Evolutionary conservation across 1,140 invertebrate genomes (phyloP).

Genomic region (Bombyx mandarina): DNA sequence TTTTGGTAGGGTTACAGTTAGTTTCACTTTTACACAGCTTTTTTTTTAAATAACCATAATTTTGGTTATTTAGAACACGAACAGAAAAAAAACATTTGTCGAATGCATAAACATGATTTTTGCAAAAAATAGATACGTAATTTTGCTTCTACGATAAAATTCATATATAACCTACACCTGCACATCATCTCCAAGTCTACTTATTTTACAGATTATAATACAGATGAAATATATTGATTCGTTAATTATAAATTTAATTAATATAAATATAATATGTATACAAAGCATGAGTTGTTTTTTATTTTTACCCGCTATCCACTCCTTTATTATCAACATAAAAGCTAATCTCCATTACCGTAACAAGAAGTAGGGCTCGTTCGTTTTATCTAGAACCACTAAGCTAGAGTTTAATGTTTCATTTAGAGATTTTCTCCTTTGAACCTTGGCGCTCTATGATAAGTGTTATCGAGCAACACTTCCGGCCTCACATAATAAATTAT

Average conservation of each 20-base stretch:
- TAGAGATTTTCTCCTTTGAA: too few species aligned
- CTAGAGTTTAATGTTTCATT: too few species aligned
- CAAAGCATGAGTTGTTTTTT: constrained; percentile 2
- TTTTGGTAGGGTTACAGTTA: background rate
- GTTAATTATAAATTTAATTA: background rate
- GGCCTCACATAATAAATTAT: too few species aligned
- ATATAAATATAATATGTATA: constrained; percentile 4
- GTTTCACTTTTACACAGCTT: background rate
- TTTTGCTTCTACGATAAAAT: background rate
- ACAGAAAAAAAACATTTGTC: background rate
- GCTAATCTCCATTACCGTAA: too few species aligned
- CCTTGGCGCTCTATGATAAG: too few species aligned
- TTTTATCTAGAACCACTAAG: too few species aligned
- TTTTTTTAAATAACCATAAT: background rate
- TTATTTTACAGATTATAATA: background rate
- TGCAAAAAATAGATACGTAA: background rate
- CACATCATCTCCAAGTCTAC: background rate
- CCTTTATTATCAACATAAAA: too few species aligned
- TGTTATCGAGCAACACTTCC: too few species aligned
- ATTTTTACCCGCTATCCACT: too few species aligned
- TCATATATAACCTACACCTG: too few species aligned
- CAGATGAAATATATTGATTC: background rate
- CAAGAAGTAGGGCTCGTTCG: too few species aligned
- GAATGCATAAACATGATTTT: background rate
- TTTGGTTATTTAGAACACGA: background rate